Base-by-base conservation (phyloP, 2,888 invertebrate species). In the Conomelus anceps region DNA sequence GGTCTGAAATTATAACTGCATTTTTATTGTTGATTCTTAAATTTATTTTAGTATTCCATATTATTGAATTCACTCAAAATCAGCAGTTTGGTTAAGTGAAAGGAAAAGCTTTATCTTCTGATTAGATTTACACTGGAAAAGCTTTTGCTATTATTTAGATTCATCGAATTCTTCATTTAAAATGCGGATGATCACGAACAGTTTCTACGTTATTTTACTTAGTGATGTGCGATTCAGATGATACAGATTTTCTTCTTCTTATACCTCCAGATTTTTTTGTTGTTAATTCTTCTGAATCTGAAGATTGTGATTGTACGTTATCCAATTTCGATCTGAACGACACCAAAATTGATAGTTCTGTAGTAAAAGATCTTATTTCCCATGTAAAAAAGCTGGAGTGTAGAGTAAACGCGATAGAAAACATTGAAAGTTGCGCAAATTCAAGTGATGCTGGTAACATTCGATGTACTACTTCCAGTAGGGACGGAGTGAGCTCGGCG, bases 261-360 rank as follows among this genome's bases (percentile, higher is more conserved):
- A 96, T 97, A 93, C 97, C 97, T 90, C 97, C 97, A 20, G 95
- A 97, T 93, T 95, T 96, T 92, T 96, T 96, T 92, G 92, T 95
- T 26, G 94, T 96, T n/a, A 94, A 95, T 91, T 92, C 93, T n/a
- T 94, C 94, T 88, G 91, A 91, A 88, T 90, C 91, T 26, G 91
- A 88, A 63, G 88, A 90, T 23, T 26, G 23, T 29, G 89, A 91
- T 85, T 94, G 95, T n/a, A 94, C 95, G 0, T 90, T 90, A 41
- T 87, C 87, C n/a, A 63, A 90, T 22, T 89, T 88, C 85, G 34
- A 34, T 26, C 22, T 84, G n/a, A 86, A 26, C 22, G 23, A 84
- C 0, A 13, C 89, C n/a, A 86, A 89, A 20, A 85, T 90, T 88
- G 89, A 91, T 22, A 87, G 89, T 23, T 89, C 91, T 85, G 95